Conservation (phyloP, 2,113 vertebrate species). For the Oreochromis spilurus region DNA sequence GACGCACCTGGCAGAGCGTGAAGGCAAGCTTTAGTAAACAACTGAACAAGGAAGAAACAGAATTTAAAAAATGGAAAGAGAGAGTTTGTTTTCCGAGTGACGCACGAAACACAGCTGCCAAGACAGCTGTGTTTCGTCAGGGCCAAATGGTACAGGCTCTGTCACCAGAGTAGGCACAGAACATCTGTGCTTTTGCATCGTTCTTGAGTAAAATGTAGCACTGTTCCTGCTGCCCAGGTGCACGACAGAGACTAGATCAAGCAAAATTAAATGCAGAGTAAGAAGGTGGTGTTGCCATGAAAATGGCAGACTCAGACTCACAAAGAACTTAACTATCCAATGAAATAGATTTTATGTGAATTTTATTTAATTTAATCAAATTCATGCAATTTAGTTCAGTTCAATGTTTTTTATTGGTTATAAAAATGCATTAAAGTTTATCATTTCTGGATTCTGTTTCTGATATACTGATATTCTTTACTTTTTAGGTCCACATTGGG, state of each 20-base stretch:
- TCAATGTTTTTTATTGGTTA: background rate
- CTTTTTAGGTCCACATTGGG: background rate
- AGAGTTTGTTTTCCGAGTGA: constrained; percentile 2
- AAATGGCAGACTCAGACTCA: background rate
- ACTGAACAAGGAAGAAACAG: background rate
- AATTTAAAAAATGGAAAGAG: background rate
- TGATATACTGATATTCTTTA: background rate
- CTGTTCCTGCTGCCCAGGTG: constrained; percentile 2
- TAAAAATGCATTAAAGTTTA: background rate
- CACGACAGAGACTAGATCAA: background rate
- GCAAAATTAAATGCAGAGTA: background rate
- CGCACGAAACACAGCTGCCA: constrained; percentile 34
- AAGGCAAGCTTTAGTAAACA: background rate
- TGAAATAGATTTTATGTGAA: background rate
- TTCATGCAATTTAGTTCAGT: background rate
- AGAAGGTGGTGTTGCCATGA: background rate
- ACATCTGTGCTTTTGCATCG: constrained; percentile 20
- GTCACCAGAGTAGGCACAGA: background rate
- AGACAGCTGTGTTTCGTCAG: background rate
- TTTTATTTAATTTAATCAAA: background rate
- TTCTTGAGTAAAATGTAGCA: background rate
- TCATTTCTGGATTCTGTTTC: background rate
- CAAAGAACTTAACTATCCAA: background rate
- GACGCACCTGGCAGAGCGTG: constrained; percentile 75
- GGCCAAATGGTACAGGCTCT: background rate